Evolutionary conservation across 2,797 vertebrate species (phyloP).

Genomic region (Platalea minor): DNA sequence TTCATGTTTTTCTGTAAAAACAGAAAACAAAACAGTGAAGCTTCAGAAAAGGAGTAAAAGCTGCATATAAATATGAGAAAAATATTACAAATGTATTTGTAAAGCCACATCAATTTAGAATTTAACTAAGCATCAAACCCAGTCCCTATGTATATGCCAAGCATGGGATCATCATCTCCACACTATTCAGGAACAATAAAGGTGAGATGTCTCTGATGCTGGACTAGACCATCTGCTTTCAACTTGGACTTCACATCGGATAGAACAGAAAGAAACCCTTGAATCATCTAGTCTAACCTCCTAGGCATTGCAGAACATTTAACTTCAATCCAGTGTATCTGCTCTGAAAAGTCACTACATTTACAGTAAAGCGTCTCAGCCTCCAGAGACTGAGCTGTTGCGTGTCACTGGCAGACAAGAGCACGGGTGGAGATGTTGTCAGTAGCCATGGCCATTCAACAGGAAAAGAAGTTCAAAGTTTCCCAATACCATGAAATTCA

Average conservation of each 20-base stretch:
- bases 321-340: not conserved
- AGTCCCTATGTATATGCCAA: not conserved
- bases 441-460: not conserved
- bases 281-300: not conserved
- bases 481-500: not conserved
- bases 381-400: not conserved
- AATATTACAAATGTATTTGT: not conserved
- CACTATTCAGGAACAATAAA: not conserved
- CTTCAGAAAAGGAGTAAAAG: slow-evolving; percentile 43
- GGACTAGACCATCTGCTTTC: not conserved
- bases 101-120: not conserved
- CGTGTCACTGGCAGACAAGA: not conserved
- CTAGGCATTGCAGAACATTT: not conserved
- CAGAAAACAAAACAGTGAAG: not conserved
- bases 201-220: not conserved
- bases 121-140: not conserved
- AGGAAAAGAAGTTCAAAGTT: not conserved
- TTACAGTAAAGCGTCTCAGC: not conserved
- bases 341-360: too few species aligned
- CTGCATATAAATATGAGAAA: not conserved
- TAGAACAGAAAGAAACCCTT: not conserved
- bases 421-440: not conserved
- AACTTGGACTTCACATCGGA: not conserved
- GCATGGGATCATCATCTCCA: not conserved
- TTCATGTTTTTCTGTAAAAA: slow-evolving; percentile 84